Evolutionary conservation across 2,888 invertebrate genomes (phyloP).

Genomic region (Eudasyphora cyanicolor): DNA sequence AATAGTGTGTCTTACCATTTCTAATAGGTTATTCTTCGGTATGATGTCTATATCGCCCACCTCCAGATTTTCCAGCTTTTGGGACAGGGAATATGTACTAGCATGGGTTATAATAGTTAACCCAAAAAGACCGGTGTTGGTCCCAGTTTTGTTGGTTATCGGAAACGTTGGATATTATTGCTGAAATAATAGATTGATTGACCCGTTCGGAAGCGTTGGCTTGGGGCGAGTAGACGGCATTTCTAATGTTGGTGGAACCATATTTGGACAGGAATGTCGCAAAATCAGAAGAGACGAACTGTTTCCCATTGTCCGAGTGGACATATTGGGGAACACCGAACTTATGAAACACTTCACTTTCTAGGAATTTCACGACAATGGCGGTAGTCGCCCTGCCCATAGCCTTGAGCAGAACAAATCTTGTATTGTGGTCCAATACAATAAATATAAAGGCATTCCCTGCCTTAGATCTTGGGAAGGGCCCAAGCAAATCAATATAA

Average conservation of each 20-base stretch:
- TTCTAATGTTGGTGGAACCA: slow-evolving; percentile 11
- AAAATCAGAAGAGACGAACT: slow-evolving; percentile 24
- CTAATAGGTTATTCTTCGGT: neutral
- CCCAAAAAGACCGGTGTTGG: neutral
- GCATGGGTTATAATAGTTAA: slow-evolving; percentile 4
- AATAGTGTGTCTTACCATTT: neutral
- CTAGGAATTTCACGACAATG: neutral
- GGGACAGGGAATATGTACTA: neutral
- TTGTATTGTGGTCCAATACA: neutral
- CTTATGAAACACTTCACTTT: neutral
- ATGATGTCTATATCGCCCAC: neutral
- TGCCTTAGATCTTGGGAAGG: neutral
- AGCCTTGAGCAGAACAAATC: neutral
- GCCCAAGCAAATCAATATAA: neutral
- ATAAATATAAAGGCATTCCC: neutral
- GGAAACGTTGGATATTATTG: neutral
- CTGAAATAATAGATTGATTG: slow-evolving; percentile 4
- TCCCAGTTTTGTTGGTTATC: slow-evolving; percentile 24
- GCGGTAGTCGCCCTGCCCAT: neutral
- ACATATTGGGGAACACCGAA: neutral
- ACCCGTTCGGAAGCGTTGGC: slow-evolving; percentile 41
- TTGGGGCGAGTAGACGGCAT: slow-evolving; percentile 29
- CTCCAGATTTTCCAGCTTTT: neutral
- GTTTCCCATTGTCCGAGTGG: slow-evolving; percentile 22
- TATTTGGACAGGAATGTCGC: slow-evolving; percentile 32